Evolutionary conservation across 2,888 invertebrate genomes (phyloP).

Genomic region (Caenorhabditis japonica): DNA sequence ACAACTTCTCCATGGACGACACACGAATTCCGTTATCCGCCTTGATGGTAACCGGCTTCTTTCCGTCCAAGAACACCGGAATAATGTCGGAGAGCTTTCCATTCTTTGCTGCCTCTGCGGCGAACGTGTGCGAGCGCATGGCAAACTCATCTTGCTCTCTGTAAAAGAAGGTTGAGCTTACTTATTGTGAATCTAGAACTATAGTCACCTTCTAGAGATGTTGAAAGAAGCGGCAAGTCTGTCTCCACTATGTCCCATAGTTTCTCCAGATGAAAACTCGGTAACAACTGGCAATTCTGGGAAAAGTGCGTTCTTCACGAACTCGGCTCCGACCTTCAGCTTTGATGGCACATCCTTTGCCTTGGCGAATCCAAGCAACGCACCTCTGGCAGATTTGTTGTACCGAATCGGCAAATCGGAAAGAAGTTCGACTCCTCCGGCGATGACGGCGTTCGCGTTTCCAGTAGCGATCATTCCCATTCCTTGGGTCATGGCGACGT

Average conservation of each 20-base stretch:
- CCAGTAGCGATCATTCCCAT: conserved; percentile 82
- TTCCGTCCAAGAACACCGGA: conserved; percentile 83
- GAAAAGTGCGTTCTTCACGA: conserved; percentile 68
- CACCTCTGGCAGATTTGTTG: conserved; percentile 81
- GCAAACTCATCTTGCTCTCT: conserved; percentile 96
- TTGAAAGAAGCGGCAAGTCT: conserved; percentile 93
- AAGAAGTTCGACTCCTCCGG: conserved; percentile 98
- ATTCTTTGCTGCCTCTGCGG: conserved; percentile 87
- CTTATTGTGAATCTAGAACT: not conserved
- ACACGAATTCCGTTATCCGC: conserved; percentile 96
- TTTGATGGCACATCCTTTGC: conserved; percentile 52
- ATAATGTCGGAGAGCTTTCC: conserved; percentile 91
- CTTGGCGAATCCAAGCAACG: conserved; percentile 87
- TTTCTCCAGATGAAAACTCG: conserved; percentile 96
- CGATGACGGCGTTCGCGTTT: conserved; percentile 90
- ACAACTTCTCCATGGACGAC: conserved; percentile 88
- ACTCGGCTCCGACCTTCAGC: conserved; percentile 61
- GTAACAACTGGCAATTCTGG: conserved; percentile 91
- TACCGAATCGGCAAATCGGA: conserved; percentile 97
- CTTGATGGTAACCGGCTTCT: conserved; percentile 67
- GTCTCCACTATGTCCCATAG: conserved; percentile 99
- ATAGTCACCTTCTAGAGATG: conserved; percentile 79
- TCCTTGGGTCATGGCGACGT: conserved; percentile 78
- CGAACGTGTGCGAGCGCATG: conserved; percentile 89
- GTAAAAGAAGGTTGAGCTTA: conserved; percentile 28